Evolutionary conservation across 2,888 invertebrate genomes (phyloP), one percentile per base, ranked within the genome.

Genomic region (Gymnosoma rotundatum): DNA sequence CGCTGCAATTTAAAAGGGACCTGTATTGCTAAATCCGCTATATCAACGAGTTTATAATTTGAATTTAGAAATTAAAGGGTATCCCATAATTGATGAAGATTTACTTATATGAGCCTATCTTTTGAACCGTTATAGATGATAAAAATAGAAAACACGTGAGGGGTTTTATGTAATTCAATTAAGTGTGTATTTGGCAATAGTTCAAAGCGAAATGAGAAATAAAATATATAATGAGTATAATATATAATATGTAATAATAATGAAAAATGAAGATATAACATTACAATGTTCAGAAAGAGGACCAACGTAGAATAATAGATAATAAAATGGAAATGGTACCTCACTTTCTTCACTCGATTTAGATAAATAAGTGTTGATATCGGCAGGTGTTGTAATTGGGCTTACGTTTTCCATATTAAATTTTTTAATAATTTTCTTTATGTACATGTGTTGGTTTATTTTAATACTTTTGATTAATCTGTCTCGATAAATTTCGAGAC

Each of bases 341-440:
- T 38, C 5, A 38, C 70, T 21, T 58, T 48, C 64, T 36, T 36
- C 50, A 45, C 48, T 63, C 14, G 48, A 38, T 50, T 73, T 78
- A 8, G 78, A 73, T 42, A 69, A 54, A 83, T 61, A 67, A 32
- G 12, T 54, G 12, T 42, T 42, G 9, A 12, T 9, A 21, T 86
- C 7, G 42, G 7, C 20, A 52, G 52, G 52, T 5, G 70, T 78
- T 25, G 61, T 78, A 61, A 78, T 82, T 45, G 61, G n/a, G 8
- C 75, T 85, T 25, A 76, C 54, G 9, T 72, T 54, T 60, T 66
- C 52, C 86, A 87, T 87, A 14, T 84, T 86, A 48, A 87, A 88
- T 38, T 74, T 69, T 36, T 54, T 42, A n/a, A 87, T 60, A 25
- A 87, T 64, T 69, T 79, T 70, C 7, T 76, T 54, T 36, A 82